A percentile compares a stretch with the other conserved stretches of the same genome.
phyloP scores from a whole-genome alignment of 2,113 vertebrate species.

The Antechinus stuartii region DNA sequence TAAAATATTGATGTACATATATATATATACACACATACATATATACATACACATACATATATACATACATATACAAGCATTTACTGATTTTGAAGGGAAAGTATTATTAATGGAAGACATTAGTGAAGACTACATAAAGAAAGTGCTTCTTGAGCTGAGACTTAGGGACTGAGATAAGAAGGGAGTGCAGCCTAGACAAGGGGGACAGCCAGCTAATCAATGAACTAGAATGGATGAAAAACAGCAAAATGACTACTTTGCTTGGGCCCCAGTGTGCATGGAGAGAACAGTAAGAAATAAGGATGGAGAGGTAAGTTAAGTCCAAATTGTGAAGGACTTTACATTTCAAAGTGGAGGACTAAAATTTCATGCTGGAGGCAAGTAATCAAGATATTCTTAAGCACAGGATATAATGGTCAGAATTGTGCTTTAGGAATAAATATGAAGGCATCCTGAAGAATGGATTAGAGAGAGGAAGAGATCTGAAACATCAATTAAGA shows the following conservation, averaged over 20 bases:
- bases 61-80: not conserved
- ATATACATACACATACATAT: no score
- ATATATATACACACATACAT: not conserved
- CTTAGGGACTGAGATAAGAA: not conserved
- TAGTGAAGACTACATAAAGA: not conserved
- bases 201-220: not conserved
- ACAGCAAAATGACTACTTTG: not conserved
- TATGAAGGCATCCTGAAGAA: not conserved
- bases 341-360: not conserved
- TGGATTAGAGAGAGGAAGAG: not conserved
- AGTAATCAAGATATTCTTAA: not conserved
- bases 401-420: not conserved
- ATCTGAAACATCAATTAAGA: no score
- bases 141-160: not conserved
- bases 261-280: not conserved
- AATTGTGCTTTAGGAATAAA: not conserved
- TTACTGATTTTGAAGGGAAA: not conserved
- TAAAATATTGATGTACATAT: no score
- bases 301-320: not conserved
- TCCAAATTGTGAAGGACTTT: not conserved
- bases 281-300: not conserved
- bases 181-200: not conserved
- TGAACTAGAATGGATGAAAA: not conserved
- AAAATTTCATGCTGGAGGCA: not conserved
- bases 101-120: not conserved